These are phyloP conservation scores for Chymomyza costata DNA, from an alignment of 1,140 invertebrate species.

Conservation along the genomic window DNA sequence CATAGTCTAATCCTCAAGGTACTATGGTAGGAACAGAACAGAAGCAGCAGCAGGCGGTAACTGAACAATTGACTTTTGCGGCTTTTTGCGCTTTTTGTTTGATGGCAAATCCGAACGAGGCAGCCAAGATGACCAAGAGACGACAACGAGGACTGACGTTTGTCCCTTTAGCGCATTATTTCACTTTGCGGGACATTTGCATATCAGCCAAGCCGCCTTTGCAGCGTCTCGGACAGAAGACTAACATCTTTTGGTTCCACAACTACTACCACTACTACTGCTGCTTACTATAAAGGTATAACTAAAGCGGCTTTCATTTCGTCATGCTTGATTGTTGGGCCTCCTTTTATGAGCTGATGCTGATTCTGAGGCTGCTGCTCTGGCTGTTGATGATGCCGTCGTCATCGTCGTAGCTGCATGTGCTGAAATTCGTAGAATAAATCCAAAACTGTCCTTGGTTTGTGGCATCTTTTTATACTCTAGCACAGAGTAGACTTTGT, in stretches of 20 bases:
- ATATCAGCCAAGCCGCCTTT: not conserved
- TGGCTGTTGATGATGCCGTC: constrained; percentile 1
- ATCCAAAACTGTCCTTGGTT: constrained; percentile 1
- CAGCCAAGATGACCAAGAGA: constrained; percentile 42
- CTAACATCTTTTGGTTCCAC: too few species aligned
- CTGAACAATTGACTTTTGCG: constrained; percentile 64
- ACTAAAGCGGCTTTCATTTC: constrained; percentile 63
- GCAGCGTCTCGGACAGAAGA: too few species aligned
- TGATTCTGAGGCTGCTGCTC: constrained; percentile 7
- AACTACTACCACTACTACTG: too few species aligned
- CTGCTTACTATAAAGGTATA: constrained; percentile 13
- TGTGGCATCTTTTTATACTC: too few species aligned
- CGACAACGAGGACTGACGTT: constrained; percentile 30
- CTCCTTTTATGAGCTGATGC: constrained; percentile 62
- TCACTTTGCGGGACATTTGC: constrained; percentile 31
- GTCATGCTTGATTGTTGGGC: constrained; percentile 63
- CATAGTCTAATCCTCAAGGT: not conserved
- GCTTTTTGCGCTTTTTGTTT: constrained; percentile 16
- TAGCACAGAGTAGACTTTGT: too few species aligned
- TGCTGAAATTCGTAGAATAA: constrained; percentile 58
- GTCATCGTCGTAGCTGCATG: too few species aligned
- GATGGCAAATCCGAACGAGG: constrained; percentile 61
- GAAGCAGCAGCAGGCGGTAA: constrained; percentile 32
- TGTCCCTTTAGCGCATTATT: constrained; percentile 51
- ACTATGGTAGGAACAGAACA: not conserved